Conservation (phyloP, 2,888 invertebrate species). For the Minunthozetes semirufus region DNA sequence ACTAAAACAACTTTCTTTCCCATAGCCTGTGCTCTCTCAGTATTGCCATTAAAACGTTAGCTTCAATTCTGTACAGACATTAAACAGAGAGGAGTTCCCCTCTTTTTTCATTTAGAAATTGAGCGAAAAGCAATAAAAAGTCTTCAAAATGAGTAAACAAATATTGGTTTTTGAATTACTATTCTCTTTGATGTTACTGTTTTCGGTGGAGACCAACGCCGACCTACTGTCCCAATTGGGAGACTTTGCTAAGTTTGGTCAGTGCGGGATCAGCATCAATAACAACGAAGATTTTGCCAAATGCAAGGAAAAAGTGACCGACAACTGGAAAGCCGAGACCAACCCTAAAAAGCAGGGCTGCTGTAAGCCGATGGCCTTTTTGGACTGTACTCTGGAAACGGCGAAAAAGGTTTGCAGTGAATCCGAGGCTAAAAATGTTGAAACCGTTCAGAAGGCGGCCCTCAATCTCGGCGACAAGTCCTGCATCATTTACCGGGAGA, state of each 20-base stretch:
- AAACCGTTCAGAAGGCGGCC: neutral
- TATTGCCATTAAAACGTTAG: neutral
- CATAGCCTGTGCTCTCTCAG: neutral
- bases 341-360: neutral
- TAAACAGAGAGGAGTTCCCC: too few relatives aligned
- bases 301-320: neutral
- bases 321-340: constrained; percentile 7
- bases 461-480: neutral
- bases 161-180: neutral
- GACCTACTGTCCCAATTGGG: neutral
- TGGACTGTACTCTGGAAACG: neutral
- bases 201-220: neutral
- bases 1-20: too few relatives aligned
- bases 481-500: neutral
- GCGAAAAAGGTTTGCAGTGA: neutral
- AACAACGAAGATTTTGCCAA: neutral
- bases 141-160: neutral
- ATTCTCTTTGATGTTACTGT: neutral
- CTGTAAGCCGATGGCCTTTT: neutral
- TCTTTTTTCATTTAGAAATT: too few relatives aligned
- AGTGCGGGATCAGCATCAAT: neutral
- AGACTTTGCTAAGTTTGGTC: neutral
- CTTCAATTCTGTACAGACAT: neutral
- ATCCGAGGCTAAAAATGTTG: neutral
- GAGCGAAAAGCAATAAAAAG: neutral